Conservation (phyloP, 2,113 vertebrate genomes). For the Heloderma charlesbogerti region DNA sequence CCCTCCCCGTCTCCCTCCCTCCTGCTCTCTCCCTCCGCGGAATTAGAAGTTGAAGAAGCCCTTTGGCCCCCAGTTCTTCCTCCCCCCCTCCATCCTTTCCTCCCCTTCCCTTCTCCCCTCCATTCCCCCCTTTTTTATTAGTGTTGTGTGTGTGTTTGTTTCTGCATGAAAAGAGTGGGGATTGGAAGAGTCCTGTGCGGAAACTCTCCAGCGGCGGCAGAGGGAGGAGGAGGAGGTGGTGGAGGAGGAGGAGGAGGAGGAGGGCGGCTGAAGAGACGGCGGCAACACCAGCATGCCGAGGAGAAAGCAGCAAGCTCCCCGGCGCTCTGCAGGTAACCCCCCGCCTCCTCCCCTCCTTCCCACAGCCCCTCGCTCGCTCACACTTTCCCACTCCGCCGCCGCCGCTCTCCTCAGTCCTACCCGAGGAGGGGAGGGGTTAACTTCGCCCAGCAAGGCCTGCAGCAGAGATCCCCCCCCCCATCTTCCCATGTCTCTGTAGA, state of each 20-base stretch:
- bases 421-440: conserved; percentile 35
- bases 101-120: background rate
- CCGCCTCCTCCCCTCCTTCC: conserved; percentile 42
- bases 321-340: conserved; percentile 91
- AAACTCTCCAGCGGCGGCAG: conserved; percentile 82
- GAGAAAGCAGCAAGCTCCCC: conserved; percentile 96
- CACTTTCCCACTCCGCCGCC: conserved; percentile 24
- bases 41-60: conserved; percentile 15
- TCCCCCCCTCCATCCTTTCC: conserved; percentile 24
- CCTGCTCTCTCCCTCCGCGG: conserved; percentile 15
- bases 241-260: conserved; percentile 69
- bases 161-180: conserved; percentile 86
- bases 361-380: conserved; percentile 25
- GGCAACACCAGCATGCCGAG: conserved; percentile 88
- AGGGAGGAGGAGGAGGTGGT: conserved; percentile 75
- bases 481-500: background rate
- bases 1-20: conserved; percentile 9
- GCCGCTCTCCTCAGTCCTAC: conserved; percentile 22
- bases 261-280: conserved; percentile 76
- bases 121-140: conserved; percentile 20
- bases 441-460: conserved; percentile 29
- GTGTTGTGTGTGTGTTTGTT: conserved; percentile 67
- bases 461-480: conserved; percentile 9
- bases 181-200: conserved; percentile 81
- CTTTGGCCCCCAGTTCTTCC: conserved; percentile 15